Percentiles rank a stretch among this genome's conserved stretches.
phyloP scores from a whole-genome alignment of 2,113 vertebrate species.

The Trematomus loennbergii region DNA sequence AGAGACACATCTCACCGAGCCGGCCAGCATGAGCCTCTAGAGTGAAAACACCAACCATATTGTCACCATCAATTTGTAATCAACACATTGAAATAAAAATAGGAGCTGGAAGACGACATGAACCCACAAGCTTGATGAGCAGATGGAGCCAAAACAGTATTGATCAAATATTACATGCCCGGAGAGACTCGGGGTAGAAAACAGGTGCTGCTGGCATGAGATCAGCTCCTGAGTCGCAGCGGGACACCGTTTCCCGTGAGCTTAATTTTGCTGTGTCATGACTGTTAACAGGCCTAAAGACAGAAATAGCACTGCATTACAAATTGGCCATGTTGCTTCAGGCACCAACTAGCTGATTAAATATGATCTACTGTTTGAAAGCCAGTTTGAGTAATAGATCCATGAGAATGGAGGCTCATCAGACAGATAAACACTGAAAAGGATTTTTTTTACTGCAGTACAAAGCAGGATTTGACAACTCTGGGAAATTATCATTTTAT shows the following conservation, averaged over 20 bases:
- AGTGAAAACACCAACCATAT: conserved; percentile 19
- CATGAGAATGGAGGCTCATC: background rate
- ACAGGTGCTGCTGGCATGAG: conserved; percentile 20
- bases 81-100: conserved; percentile 19
- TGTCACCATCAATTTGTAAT: conserved; percentile 42
- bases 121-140: conserved; percentile 6
- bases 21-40: background rate
- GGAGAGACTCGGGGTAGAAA: background rate
- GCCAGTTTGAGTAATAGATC: background rate
- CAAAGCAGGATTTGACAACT: background rate
- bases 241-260: conserved; percentile 20
- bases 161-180: conserved; percentile 9
- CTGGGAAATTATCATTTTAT: background rate
- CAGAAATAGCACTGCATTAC: background rate
- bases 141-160: conserved; percentile 1
- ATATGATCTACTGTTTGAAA: background rate
- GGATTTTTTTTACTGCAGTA: background rate
- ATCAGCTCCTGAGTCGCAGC: conserved; percentile 3
- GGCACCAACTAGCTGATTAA: background rate
- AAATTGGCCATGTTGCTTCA: background rate
- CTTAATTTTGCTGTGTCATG: conserved; percentile 20
- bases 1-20: conserved; percentile 11
- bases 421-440: background rate
- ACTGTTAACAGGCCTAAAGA: background rate
- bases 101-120: background rate